These are phyloP conservation scores for Sorex araneus DNA, from an alignment of 2,113 vertebrate genomes.

Conservation along the genomic window DNA sequence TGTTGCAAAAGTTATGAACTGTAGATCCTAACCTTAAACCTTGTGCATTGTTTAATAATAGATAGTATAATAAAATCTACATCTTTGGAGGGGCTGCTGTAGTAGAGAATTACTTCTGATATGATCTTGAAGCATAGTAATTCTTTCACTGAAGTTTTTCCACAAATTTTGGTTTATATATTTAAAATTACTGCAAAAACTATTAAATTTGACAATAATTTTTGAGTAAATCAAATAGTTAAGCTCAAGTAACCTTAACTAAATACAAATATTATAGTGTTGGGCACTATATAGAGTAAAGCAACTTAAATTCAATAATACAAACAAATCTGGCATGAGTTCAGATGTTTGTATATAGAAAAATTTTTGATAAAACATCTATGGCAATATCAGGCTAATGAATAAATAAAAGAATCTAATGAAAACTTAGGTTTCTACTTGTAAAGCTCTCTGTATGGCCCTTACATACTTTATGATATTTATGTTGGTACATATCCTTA, in stretches of 20 bases:
- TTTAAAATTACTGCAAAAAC: slow-evolving; percentile 66
- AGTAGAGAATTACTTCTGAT: slow-evolving; percentile 66
- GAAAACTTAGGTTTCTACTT: slow-evolving; percentile 34
- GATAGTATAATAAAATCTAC: slow-evolving; percentile 28
- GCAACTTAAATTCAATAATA: background rate
- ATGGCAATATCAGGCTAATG: slow-evolving; percentile 42
- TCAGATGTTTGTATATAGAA: background rate
- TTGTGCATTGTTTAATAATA: slow-evolving; percentile 67
- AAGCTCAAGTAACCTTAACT: slow-evolving; percentile 77
- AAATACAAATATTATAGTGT: slow-evolving; percentile 53
- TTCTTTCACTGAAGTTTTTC: slow-evolving; percentile 51
- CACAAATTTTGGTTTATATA: slow-evolving; percentile 57
- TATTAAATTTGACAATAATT: slow-evolving; percentile 60
- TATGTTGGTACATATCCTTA: background rate
- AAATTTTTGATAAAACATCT: slow-evolving; percentile 42
- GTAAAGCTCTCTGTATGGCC: slow-evolving; percentile 27
- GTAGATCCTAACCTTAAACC: slow-evolving; percentile 73
- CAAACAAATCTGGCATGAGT: background rate
- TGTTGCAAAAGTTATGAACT: slow-evolving; percentile 75
- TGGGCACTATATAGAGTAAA: slow-evolving; percentile 39
- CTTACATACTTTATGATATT: background rate
- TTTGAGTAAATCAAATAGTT: slow-evolving; percentile 74
- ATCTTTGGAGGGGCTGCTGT: slow-evolving; percentile 75
- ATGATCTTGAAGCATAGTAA: slow-evolving; percentile 71
- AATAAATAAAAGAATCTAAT: slow-evolving; percentile 33